Conservation (phyloP, 1,140 invertebrate species). For the Calliphora vicina region DNA sequence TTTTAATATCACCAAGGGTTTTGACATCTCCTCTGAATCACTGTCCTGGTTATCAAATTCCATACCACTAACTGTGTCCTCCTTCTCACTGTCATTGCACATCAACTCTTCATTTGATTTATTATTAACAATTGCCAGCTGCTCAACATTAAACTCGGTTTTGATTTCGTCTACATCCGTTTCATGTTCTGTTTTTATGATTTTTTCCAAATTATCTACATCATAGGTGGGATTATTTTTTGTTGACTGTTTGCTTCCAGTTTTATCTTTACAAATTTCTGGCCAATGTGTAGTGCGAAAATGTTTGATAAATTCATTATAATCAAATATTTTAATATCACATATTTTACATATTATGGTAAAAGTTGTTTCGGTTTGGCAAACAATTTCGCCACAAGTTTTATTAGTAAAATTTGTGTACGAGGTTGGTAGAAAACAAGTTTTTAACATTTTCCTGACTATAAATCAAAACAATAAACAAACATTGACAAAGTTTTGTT, state of each 20-base stretch:
- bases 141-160: too few relatives aligned
- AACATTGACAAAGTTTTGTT: background rate
- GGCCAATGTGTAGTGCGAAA: background rate
- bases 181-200: background rate
- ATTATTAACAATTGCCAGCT: too few relatives aligned
- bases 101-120: too few relatives aligned
- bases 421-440: constrained; percentile 41
- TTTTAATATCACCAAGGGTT: background rate
- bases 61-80: background rate
- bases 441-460: background rate
- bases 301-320: constrained; percentile 44
- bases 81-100: background rate
- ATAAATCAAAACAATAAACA: too few relatives aligned
- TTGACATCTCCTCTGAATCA: background rate
- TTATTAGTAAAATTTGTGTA: constrained; percentile 38
- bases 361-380: constrained; percentile 16
- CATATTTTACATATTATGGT: constrained; percentile 53
- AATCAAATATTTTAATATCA: constrained; percentile 56
- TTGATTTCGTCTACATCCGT: background rate
- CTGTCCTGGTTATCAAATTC: background rate
- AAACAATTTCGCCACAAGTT: constrained; percentile 40
- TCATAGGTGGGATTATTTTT: background rate
- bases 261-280: background rate
- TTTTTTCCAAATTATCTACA: background rate
- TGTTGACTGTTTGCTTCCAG: too few relatives aligned